Percentiles rank a stretch among this genome's conserved stretches.
Conservation (phyloP, 2,113 vertebrate genomes). For the Embiotoca jacksoni region DNA sequence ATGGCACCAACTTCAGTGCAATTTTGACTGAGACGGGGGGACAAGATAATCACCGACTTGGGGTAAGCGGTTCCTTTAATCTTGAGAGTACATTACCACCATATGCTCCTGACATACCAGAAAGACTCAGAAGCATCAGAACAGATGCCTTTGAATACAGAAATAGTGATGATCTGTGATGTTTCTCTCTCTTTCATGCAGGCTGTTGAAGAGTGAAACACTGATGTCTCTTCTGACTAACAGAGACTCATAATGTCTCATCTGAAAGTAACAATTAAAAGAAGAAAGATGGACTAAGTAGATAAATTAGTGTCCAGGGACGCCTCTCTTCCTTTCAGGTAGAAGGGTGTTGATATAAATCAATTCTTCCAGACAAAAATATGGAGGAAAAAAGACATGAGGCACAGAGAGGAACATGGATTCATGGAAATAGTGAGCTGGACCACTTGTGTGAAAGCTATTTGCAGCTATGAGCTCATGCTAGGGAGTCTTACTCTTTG, state of each 20-base stretch:
- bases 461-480: not conserved
- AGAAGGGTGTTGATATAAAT: constrained; percentile 21
- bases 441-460: constrained; percentile 21
- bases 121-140: constrained; percentile 1
- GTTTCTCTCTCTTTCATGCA: constrained; percentile 22
- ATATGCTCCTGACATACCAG: not conserved
- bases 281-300: constrained; percentile 10
- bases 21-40: not conserved
- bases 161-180: constrained; percentile 11
- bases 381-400: constrained; percentile 18
- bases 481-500: not conserved
- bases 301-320: not conserved
- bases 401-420: not conserved
- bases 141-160: constrained; percentile 28
- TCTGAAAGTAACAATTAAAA: constrained; percentile 22
- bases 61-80: constrained; percentile 16
- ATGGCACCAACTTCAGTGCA: not conserved
- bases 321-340: not conserved
- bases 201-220: constrained; percentile 9
- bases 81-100: constrained; percentile 15
- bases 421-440: not conserved
- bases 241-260: not conserved
- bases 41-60: constrained; percentile 15
- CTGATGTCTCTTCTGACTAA: not conserved
- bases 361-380: constrained; percentile 15